Evolutionary conservation across 2,888 invertebrate genomes (phyloP).

Genomic region (Callyntrura sp.): DNA sequence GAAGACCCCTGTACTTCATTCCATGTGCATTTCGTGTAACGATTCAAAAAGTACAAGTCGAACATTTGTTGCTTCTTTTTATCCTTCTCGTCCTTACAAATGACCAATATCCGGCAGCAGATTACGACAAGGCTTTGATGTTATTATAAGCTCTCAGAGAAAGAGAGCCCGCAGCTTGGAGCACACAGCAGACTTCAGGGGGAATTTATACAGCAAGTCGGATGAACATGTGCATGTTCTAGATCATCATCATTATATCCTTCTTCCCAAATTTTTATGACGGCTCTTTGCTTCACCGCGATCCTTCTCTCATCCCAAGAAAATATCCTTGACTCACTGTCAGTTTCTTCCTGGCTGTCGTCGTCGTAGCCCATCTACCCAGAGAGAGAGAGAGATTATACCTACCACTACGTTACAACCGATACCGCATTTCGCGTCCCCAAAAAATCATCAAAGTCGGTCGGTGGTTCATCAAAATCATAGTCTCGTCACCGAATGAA

Average conservation of each 20-base stretch:
- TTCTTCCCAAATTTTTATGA: constrained; percentile 36
- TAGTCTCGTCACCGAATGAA: neutral
- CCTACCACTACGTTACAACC: neutral
- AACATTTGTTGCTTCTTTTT: constrained; percentile 58
- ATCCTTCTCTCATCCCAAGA: neutral
- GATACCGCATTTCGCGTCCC: constrained; percentile 24
- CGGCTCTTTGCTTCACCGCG: neutral
- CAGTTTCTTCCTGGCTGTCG: constrained; percentile 17
- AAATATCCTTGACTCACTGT: neutral
- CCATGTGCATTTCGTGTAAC: constrained; percentile 47
- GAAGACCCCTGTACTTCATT: neutral
- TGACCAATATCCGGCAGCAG: constrained; percentile 71
- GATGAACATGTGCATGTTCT: constrained; percentile 54
- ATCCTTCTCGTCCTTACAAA: constrained; percentile 24
- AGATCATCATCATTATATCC: constrained; percentile 21
- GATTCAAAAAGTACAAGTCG: constrained; percentile 10
- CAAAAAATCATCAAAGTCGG: constrained; percentile 60
- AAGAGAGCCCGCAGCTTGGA: neutral
- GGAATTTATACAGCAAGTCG: neutral
- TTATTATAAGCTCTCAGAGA: too few species aligned
- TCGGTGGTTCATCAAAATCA: constrained; percentile 55
- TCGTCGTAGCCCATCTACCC: neutral
- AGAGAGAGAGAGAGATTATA: neutral
- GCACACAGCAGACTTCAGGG: constrained; percentile 20
- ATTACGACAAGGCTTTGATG: too few species aligned